Percentiles rank a stretch among this genome's conserved stretches.
These are phyloP conservation scores for Pituophis catenifer DNA, from an alignment of 2,113 vertebrate species.

Conservation along the genomic window DNA sequence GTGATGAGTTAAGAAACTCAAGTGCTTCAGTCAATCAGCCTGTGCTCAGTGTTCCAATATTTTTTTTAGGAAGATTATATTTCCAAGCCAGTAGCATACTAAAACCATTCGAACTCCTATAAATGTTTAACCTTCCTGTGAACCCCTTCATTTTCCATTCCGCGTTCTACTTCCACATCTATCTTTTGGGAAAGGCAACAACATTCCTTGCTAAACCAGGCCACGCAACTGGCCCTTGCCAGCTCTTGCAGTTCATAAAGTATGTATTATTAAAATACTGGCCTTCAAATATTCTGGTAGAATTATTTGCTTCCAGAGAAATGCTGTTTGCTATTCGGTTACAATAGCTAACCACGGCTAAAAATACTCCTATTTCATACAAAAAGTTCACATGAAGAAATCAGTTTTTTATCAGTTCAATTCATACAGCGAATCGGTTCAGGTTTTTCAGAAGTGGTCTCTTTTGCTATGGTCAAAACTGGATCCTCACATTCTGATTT, in stretches of 20 bases:
- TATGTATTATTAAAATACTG: conserved; percentile 53
- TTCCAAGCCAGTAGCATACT: conserved; percentile 57
- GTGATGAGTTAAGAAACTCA: conserved; percentile 25
- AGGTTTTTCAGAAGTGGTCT: not conserved
- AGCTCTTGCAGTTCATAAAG: conserved; percentile 66
- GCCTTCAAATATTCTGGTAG: conserved; percentile 43
- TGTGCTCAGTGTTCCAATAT: conserved; percentile 44
- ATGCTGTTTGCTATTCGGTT: conserved; percentile 55
- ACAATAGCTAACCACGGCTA: conserved; percentile 55
- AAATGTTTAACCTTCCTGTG: conserved; percentile 65
- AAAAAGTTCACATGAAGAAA: conserved; percentile 41
- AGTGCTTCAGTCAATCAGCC: conserved; percentile 24
- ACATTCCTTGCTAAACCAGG: conserved; percentile 59
- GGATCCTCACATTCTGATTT: not conserved
- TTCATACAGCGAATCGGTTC: not conserved
- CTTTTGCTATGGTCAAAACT: not conserved
- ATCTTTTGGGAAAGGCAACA: conserved; percentile 62
- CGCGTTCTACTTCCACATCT: conserved; percentile 65
- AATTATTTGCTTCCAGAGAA: conserved; percentile 63
- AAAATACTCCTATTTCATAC: not conserved
- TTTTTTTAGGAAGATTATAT: conserved; percentile 48
- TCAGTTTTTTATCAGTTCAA: conserved; percentile 54
- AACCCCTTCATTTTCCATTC: conserved; percentile 69
- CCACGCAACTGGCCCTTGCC: conserved; percentile 55
- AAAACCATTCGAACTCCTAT: conserved; percentile 55